phyloP scores from a whole-genome alignment of 2,113 vertebrate species.

The Kryptolebias marmoratus region DNA sequence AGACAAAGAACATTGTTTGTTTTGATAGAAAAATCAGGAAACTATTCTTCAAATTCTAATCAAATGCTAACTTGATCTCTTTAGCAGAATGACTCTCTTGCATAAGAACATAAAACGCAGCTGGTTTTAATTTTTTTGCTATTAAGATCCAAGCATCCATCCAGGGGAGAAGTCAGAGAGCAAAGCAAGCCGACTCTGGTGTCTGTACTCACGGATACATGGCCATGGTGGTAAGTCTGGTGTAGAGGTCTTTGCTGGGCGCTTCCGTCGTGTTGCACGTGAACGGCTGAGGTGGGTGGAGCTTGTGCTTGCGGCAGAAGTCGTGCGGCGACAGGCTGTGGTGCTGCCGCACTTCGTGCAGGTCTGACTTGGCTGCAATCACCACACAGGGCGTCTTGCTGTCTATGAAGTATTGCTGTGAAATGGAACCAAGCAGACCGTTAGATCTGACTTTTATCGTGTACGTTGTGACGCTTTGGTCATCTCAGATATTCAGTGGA shows the following conservation, averaged over 20 bases:
- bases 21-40: not conserved
- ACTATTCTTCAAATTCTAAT: not conserved
- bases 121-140: not conserved
- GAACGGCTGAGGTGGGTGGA: slow-evolving; percentile 96
- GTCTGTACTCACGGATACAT: slow-evolving; percentile 97
- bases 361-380: slow-evolving; percentile 93
- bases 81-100: not conserved
- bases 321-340: slow-evolving; percentile 90
- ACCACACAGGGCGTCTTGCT: slow-evolving; percentile 96
- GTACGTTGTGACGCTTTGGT: too few relatives aligned
- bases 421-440: slow-evolving; percentile 20
- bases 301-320: slow-evolving; percentile 98
- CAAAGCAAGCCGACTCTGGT: slow-evolving; percentile 18
- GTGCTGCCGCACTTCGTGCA: slow-evolving; percentile 93
- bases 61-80: not conserved
- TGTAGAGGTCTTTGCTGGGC: slow-evolving; percentile 94
- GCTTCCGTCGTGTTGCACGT: slow-evolving; percentile 89
- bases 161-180: not conserved
- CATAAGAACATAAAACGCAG: not conserved
- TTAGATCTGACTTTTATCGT: not conserved
- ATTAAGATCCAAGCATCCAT: not conserved
- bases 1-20: not conserved
- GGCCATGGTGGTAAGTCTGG: slow-evolving; percentile 97
- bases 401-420: slow-evolving; percentile 96
- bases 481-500: not conserved